phyloP scores from a whole-genome alignment of 2,797 vertebrate species.

The Enteromius radiatus region DNA sequence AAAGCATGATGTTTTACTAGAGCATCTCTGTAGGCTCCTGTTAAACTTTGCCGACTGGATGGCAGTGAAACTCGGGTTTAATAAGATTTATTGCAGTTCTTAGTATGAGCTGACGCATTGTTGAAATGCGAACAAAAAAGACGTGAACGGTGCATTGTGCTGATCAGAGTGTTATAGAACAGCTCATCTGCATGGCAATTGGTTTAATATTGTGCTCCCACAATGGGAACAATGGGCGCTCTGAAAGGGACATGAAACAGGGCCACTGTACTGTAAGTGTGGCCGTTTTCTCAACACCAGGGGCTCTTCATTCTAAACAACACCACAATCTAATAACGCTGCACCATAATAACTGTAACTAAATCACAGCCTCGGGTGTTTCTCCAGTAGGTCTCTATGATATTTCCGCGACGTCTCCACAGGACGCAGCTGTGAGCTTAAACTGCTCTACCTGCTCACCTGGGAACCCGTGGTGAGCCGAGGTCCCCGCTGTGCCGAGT shows the following conservation, averaged over 20 bases:
- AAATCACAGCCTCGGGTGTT: slow-evolving; percentile 30
- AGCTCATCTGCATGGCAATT: slow-evolving; percentile 73
- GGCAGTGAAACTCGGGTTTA: slow-evolving; percentile 66
- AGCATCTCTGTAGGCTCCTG: slow-evolving; percentile 12
- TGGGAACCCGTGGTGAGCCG: slow-evolving; percentile 12
- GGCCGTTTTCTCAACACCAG: slow-evolving; percentile 3
- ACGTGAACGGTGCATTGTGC: slow-evolving; percentile 73
- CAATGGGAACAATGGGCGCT: slow-evolving; percentile 63
- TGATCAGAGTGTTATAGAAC: slow-evolving; percentile 62
- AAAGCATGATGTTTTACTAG: neutral
- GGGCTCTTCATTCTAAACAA: slow-evolving; percentile 27
- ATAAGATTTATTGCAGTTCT: slow-evolving; percentile 76
- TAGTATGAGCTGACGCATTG: slow-evolving; percentile 68
- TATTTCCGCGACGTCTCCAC: slow-evolving; percentile 32
- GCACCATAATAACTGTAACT: slow-evolving; percentile 38
- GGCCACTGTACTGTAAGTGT: slow-evolving; percentile 23
- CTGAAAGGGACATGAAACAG: slow-evolving; percentile 44
- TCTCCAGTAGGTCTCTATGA: slow-evolving; percentile 31
- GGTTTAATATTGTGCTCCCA: slow-evolving; percentile 72
- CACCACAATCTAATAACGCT: slow-evolving; percentile 26
- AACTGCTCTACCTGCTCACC: slow-evolving; percentile 36
- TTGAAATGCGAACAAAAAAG: slow-evolving; percentile 66
- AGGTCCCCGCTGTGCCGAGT: slow-evolving; percentile 63
- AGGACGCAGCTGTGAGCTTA: slow-evolving; percentile 28
- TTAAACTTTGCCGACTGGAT: slow-evolving; percentile 30